Conservation (phyloP, 2,888 invertebrate species). For the Lasius platythorax region DNA sequence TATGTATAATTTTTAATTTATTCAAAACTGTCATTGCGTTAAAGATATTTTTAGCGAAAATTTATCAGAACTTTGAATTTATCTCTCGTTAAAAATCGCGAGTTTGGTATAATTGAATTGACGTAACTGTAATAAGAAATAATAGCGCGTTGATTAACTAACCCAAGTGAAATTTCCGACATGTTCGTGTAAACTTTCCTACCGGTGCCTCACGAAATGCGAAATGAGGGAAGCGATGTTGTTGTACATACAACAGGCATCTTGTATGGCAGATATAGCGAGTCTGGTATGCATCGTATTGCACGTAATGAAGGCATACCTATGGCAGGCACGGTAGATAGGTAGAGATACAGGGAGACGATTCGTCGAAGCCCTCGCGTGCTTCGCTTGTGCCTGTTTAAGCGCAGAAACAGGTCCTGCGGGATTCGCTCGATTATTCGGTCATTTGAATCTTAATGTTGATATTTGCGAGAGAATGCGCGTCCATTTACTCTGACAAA, state of each 20-base stretch:
- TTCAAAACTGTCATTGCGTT: neutral
- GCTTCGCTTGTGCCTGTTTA: neutral
- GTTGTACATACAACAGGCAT: constrained; percentile 1
- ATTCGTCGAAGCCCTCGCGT: constrained; percentile 29
- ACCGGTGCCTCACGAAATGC: neutral
- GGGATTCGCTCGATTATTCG: constrained; percentile 46
- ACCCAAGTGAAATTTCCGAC: neutral
- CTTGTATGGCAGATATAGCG: neutral
- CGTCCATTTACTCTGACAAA: constrained; percentile 45
- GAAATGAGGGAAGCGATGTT: neutral
- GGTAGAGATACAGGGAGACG: constrained; percentile 9
- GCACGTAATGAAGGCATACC: constrained; percentile 31
- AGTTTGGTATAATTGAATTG: neutral
- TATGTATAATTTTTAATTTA: neutral
- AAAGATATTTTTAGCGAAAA: constrained; percentile 1
- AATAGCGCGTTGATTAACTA: neutral
- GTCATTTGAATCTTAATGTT: constrained; percentile 53
- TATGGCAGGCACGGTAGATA: neutral
- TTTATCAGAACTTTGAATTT: neutral
- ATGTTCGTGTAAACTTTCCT: constrained; percentile 1
- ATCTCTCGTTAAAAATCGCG: neutral
- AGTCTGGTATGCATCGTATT: constrained; percentile 17
- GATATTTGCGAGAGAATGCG: constrained; percentile 46
- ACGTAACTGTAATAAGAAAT: neutral
- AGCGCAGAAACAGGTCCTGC: constrained; percentile 50